phyloP scores from a whole-genome alignment of 2,888 invertebrate genomes.

The Protophormia terraenovae region DNA sequence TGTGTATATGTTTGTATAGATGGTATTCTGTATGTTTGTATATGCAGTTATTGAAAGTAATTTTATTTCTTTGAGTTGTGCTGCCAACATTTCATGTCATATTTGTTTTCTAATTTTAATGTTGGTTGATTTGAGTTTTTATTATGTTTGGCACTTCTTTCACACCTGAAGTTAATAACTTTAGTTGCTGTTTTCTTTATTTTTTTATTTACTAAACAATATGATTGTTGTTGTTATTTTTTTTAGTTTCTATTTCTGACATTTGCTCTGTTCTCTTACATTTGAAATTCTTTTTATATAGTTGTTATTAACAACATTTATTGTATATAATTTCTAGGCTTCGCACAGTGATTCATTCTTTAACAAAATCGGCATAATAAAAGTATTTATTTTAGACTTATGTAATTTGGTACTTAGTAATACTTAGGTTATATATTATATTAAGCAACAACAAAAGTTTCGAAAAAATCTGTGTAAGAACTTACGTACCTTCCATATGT shows the following conservation, averaged over 20 bases:
- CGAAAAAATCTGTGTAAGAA: no score
- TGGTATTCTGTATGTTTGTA: neutral
- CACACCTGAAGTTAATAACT: constrained; percentile 60
- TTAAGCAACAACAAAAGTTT: no score
- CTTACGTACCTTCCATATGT: no score
- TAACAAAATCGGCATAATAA: no score
- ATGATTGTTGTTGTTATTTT: neutral
- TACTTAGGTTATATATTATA: no score
- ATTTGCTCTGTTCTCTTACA: constrained; percentile 18
- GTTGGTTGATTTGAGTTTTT: constrained; percentile 63
- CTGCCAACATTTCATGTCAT: constrained; percentile 65
- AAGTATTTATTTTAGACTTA: no score
- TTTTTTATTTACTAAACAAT: neutral
- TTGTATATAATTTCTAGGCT: constrained; percentile 14
- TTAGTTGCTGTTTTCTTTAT: constrained; percentile 17
- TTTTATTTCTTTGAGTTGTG: constrained; percentile 29
- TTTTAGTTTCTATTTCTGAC: constrained; percentile 28
- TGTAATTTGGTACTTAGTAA: no score
- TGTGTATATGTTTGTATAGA: neutral
- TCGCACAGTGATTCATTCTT: no score
- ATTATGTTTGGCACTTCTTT: constrained; percentile 68
- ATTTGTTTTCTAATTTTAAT: constrained; percentile 62
- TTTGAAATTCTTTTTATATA: constrained; percentile 11
- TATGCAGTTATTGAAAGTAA: neutral
- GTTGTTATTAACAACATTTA: constrained; percentile 50